Base-by-base conservation (phyloP, 2,797 vertebrate genomes). In the Siniperca undulata region DNA sequence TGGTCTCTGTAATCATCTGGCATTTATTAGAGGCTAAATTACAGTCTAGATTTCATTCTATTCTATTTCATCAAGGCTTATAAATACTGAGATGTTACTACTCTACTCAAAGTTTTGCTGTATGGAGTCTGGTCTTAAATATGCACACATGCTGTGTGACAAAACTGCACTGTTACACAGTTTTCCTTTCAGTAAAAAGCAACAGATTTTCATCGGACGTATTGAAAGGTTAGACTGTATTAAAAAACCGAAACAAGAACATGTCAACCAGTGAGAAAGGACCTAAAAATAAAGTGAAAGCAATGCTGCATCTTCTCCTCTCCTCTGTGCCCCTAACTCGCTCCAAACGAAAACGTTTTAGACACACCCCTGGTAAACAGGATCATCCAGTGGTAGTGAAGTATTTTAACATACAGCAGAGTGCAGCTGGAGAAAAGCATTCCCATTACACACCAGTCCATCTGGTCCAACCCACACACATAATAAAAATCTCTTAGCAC, bases 381-480 rank as follows among this genome's bases (percentile, higher is more conserved):
- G 38, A 52, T 40, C 40, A 81, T 66, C 53, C 62, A 77, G 79
- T 70, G 60, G 71, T 72, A 61, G 70, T 13, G 27, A 42, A 86
- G 60, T 73, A 70, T 82, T 78, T 82, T 70, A 73, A 80, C 73
- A 82, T 36, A 70, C 16, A 76, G 56, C 79, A 68, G 78, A 76
- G 34, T 20, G 62, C 42, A 61, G 48, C 64, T 78, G 46, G 68
- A 82, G 76, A 81, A 82, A 80, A 77, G 68, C 78, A 46, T 85
- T 88, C 66, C 81, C 20, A 3, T 76, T 73, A 58, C 60, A 82
- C 67, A 87, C 74, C 58, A 86, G 79, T 80, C 82, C 85, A 88
- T 90, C 84, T 87, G 89, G 61, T 91, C 84, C 87, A 90, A 76
- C 76, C 79, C 81, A 74, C 86, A 84, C 90, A 85, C 83, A 82